Conservation (phyloP, 2,888 invertebrate species). For the Pandemis corylana region DNA sequence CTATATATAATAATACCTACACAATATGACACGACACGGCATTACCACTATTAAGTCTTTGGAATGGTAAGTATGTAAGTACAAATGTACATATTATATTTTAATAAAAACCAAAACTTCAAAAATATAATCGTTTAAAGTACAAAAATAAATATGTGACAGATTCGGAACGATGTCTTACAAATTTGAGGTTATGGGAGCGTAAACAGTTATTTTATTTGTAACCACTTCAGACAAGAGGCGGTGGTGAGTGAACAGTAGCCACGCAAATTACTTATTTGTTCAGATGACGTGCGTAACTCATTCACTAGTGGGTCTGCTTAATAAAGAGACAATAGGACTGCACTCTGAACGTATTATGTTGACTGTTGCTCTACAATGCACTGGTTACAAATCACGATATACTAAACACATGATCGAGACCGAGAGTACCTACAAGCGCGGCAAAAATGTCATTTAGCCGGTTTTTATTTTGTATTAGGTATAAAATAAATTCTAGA, state of each 20-base stretch:
- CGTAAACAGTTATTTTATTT: not conserved
- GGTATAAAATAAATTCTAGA: too few species aligned
- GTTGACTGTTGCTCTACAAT: not conserved
- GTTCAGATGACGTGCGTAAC: slow-evolving; percentile 5
- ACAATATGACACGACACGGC: too few species aligned
- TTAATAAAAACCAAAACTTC: not conserved
- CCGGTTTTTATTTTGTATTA: too few species aligned
- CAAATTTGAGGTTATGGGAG: not conserved
- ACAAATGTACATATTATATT: too few species aligned
- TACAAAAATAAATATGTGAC: too few species aligned
- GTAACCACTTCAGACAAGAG: not conserved
- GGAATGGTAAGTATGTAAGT: too few species aligned
- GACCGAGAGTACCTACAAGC: too few species aligned
- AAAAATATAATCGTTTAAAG: too few species aligned
- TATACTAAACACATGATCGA: too few species aligned
- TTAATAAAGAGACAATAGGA: not conserved
- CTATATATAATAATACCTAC: too few species aligned
- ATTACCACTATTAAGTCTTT: too few species aligned
- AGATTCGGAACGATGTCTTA: not conserved
- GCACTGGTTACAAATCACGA: not conserved
- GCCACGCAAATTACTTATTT: slow-evolving; percentile 5
- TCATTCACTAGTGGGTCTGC: not conserved
- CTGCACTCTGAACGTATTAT: not conserved
- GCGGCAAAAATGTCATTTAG: too few species aligned
- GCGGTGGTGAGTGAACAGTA: not conserved